Base-by-base conservation (phyloP, 2,797 vertebrate genomes). In the Sternarchorhynchus goeldii region DNA sequence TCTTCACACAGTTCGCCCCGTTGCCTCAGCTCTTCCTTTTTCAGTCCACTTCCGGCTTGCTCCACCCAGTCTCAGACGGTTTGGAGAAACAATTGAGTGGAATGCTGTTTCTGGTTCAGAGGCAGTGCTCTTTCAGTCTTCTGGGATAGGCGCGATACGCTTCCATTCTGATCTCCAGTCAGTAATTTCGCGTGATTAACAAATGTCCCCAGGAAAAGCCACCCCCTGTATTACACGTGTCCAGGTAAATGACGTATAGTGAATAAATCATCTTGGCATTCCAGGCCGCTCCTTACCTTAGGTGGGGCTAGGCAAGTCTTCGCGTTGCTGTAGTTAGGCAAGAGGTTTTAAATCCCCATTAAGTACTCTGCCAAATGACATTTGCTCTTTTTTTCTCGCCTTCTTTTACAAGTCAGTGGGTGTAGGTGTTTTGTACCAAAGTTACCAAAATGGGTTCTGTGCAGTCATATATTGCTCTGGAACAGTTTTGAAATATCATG, bases 191-290 rank as follows among this genome's bases (percentile, higher is more conserved):
- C 21, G 56, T 21, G 41, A 21, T 8, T 25, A 65, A 45, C 20
- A 57, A 25, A 20, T 31, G 50, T 65, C 69, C 25, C 45, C 64
- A 5, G 45, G 75, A 73, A 77, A 67, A 80, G 79, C 72, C 82
- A 66, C 62, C 57, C 62, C 79, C 66, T 18, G 41, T 36, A 31
- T 83, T 79, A 78, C 83, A 86, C 83, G 81, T 86, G 84, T 81
- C 82, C 85, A 88, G 86, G 86, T 88, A 72, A 41, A 73, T 81
- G 82, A 82, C 82, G 85, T 72, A 66, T 29, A 6, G 12, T 21
- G 5, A 8, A 69, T 72, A 74, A 77, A 67, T 84, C 63, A 73
- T 31, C 29, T 70, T 64, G 53, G 20, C 82, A 82, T 86, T 87
- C 79, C 81, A 73, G 58, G 57, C 82, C 84, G 79, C 79, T 74